Base-by-base conservation (phyloP, 2,797 vertebrate species). In the Hybognathus amarus region DNA sequence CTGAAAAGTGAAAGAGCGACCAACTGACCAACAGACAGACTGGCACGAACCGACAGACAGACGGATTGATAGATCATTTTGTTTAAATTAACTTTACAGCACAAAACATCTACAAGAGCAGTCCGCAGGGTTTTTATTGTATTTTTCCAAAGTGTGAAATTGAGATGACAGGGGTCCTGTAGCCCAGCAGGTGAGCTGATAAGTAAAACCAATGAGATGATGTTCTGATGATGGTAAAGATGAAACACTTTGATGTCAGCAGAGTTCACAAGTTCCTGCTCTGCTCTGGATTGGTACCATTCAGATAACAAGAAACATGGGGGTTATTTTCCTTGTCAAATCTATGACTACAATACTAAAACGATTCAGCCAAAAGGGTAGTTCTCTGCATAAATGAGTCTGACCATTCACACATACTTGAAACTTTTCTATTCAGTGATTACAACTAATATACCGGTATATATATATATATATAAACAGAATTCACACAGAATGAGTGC, bases 161-260 rank as follows among this genome's bases (percentile, higher is more conserved):
- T 56, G 74, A 20, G 52, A 27, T 78, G 66, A 38, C 20, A 38
- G 10, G 40, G 75, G 40, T 64, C 56, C 66, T 75, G 42, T 50
- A 6, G 70, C 83, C 33, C 89, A 82, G 85, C 87, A 80, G 81
- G 87, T 74, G 63, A 83, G 77, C 84, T 77, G 77, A 86, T 81
- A 87, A 88, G 87, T 79, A 85, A 79, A 86, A 86, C 66, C 64
- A 78, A 78, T 82, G 47, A 83, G 70, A 83, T 87, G 84, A 81
- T 50, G 73, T 50, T 66, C 50, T 87, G 87, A 82, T 88, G 87
- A 86, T 79, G 61, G 85, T 88, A 83, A 80, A 87, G 83, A 85
- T 87, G 83, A 86, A 83, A 81, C 12, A 71, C 89, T 90, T 90
- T 91, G 88, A 90, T 90, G 88, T 87, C 84, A 88, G 77, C 27